A percentile compares a stretch with the other conserved stretches of the same genome.
Conservation (phyloP, 2,888 invertebrate genomes). For the Synergus gifuensis region DNA sequence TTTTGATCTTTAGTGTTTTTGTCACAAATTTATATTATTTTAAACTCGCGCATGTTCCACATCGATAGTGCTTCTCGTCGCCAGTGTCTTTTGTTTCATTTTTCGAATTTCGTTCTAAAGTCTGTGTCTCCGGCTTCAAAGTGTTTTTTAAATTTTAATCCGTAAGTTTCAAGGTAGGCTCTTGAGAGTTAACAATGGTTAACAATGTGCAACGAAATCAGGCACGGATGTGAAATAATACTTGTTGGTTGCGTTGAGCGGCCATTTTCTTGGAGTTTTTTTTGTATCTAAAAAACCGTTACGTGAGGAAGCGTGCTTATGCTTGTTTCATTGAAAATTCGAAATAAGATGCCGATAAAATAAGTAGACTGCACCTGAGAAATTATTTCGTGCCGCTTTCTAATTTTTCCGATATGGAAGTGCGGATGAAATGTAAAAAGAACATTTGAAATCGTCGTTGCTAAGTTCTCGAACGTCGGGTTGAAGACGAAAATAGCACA, state of each 20-base stretch:
- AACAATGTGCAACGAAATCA: not conserved
- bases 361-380: too few species aligned
- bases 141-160: not conserved
- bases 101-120: not conserved
- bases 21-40: not conserved
- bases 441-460: not conserved
- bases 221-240: not conserved
- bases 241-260: not conserved
- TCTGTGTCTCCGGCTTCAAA: not conserved
- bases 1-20: not conserved
- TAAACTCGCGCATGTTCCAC: not conserved
- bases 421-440: not conserved
- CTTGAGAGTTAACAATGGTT: too few species aligned
- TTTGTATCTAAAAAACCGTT: not conserved
- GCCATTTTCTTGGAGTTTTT: not conserved
- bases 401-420: not conserved
- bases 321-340: not conserved
- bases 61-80: not conserved
- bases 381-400: not conserved
- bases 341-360: not conserved
- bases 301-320: not conserved
- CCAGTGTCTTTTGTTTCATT: not conserved
- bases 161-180: not conserved
- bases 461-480: not conserved
- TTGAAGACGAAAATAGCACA: not conserved